Percentiles rank a stretch among this genome's conserved stretches.
phyloP scores from a whole-genome alignment of 35 echinoderm and acorn worm species.

The Apostichopus californicus region DNA sequence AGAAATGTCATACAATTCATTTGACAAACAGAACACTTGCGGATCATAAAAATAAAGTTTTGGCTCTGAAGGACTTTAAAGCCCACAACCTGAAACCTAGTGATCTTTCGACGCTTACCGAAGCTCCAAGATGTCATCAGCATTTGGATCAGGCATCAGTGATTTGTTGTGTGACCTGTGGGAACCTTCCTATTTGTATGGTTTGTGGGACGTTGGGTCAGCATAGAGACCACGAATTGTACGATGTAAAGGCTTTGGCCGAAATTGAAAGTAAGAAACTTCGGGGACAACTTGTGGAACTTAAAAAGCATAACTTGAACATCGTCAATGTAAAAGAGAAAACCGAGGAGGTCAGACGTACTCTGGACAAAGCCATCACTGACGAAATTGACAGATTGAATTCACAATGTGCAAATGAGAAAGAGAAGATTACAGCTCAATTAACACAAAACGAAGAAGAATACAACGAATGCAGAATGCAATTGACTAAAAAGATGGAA shows the following conservation, averaged over 20 bases:
- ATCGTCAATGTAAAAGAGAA: neutral
- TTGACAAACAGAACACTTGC: neutral
- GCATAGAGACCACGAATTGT: neutral
- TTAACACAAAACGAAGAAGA: neutral
- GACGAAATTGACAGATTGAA: neutral
- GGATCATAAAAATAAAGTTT: neutral
- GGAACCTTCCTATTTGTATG: slow-evolving; percentile 37
- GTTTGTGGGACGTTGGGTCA: neutral
- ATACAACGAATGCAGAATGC: neutral
- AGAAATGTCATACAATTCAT: neutral
- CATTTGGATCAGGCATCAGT: neutral
- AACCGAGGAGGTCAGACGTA: neutral
- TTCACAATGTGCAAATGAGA: neutral
- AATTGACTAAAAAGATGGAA: neutral
- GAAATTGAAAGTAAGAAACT: neutral
- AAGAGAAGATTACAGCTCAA: neutral
- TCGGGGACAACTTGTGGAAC: neutral
- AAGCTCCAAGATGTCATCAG: slow-evolving; percentile 1
- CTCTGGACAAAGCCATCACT: neutral
- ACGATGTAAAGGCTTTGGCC: neutral
- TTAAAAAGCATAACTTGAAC: neutral
- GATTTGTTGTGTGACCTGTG: slow-evolving; percentile 26
- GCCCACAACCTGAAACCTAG: neutral
- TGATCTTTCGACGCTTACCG: neutral
- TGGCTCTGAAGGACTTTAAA: neutral